Evolutionary conservation across 1,140 invertebrate species (phyloP).

Genomic region (Gryon sp.): DNA sequence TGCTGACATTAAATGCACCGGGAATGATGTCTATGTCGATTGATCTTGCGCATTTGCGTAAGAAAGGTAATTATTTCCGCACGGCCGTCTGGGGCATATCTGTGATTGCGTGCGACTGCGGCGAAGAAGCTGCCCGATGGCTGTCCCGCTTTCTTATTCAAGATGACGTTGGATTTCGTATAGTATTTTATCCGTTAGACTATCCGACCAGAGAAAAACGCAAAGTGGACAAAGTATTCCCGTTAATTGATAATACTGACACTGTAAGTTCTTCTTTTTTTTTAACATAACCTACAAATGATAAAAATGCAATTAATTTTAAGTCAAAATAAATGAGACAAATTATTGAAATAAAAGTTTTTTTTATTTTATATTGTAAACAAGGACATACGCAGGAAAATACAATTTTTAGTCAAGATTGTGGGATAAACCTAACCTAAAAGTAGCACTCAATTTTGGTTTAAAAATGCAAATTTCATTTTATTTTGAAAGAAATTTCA

Average conservation of each 20-base stretch:
- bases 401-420: no score
- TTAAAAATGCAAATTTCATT: no score
- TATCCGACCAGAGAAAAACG: conserved; percentile 69
- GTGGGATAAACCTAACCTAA: no score
- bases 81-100: conserved; percentile 78
- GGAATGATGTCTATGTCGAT: conserved; percentile 79
- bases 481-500: no score
- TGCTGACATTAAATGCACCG: conserved; percentile 77
- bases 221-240: conserved; percentile 66
- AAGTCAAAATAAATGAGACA: neutral
- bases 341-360: neutral
- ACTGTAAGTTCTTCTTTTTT: conserved; percentile 62
- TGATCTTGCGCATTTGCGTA: conserved; percentile 78
- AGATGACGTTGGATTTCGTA: conserved; percentile 79
- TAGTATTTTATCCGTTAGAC: conserved; percentile 82
- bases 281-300: no score
- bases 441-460: no score
- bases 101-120: conserved; percentile 81
- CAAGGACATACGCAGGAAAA: no score
- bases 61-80: conserved; percentile 70
- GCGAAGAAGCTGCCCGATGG: conserved; percentile 82
- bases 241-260: conserved; percentile 59
- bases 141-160: conserved; percentile 81
- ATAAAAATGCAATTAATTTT: no score
- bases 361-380: no score